These are phyloP conservation scores for Ariolimax columbianus DNA, from an alignment of 2,888 invertebrate genomes.

Conservation along the genomic window DNA sequence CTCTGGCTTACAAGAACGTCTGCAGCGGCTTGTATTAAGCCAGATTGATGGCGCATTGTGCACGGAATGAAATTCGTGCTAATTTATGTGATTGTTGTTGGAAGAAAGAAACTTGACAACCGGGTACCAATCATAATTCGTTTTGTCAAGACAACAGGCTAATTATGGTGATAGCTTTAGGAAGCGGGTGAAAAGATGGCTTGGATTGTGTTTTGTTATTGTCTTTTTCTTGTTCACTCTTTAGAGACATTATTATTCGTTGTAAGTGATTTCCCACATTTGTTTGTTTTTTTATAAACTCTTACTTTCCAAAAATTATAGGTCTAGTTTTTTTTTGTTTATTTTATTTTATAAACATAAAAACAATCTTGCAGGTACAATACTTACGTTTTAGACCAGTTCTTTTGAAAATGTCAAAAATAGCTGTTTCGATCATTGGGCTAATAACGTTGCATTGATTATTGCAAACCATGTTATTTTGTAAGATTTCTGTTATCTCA, in stretches of 20 bases:
- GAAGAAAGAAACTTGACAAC: neutral
- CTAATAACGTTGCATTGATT: too few relatives aligned
- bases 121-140: neutral
- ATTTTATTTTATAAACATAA: too few relatives aligned
- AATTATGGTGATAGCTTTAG: neutral
- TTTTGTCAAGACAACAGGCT: neutral
- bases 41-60: neutral
- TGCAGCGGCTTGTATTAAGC: constrained; percentile 1
- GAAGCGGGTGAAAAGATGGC: neutral
- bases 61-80: neutral
- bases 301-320: neutral
- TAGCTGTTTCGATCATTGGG: too few relatives aligned
- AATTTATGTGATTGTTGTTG: neutral
- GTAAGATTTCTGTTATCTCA: too few relatives aligned
- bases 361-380: too few relatives aligned
- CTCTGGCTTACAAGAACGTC: neutral
- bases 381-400: too few relatives aligned
- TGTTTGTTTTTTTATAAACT: neutral
- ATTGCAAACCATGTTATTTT: too few relatives aligned
- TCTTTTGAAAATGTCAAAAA: too few relatives aligned
- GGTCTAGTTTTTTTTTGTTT: neutral
- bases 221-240: neutral
- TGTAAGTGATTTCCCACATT: too few relatives aligned
- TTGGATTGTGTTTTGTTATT: neutral
- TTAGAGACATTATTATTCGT: neutral